Evolutionary conservation across 1,140 invertebrate species (phyloP), one percentile per base, ranked within the genome.

Genomic region (Ruditapes philippinarum): DNA sequence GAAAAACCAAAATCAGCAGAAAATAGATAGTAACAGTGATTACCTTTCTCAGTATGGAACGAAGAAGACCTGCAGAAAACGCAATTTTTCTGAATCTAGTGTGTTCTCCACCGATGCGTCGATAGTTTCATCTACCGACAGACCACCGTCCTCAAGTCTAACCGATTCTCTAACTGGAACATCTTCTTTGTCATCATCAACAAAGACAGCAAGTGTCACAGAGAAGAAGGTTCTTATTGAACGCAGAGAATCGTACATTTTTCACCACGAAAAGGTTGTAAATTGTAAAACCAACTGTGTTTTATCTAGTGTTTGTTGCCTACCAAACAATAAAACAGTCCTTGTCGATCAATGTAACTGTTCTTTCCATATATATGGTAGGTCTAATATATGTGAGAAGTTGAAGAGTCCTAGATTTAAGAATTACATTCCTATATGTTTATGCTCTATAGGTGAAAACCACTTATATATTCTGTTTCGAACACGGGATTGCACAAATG

Each of bases 201-300:
- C 68, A 14, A 38, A 38, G 19, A 45, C 40, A 38, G 17, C 68
- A 7, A 42, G 11, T n/a, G 40, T 45, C 3, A 2, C 68, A 5
- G 68, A 73, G 17, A 73, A 73, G 68, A 73, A 73, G n/a, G 17
- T n/a, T 17, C 17, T 25, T 12, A 11, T 73, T 73, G 68, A 73
- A 38, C 68, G 68, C 14, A 40, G 11, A 9, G 68, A 73, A 5
- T 73, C 68, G 1, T 73, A 38, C 25, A 1, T 73, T 22, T 73
- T 42, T 19, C 68, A 73, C n/a, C 68, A 73, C 1, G n/a, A 38
- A 38, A 38, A 42, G 7, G 68, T 73, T 33, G 3, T 73, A 4
- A 33, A 11, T n/a, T 33, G 36, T 11, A 17, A 42, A 2, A 11
- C 1, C 7, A 73, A 73, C 7, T 73, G 68, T 73, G 17, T 42